Percentiles rank a stretch among this genome's conserved stretches.
Conservation (phyloP, 2,888 invertebrate genomes). For the Iselma pallidipennis region DNA sequence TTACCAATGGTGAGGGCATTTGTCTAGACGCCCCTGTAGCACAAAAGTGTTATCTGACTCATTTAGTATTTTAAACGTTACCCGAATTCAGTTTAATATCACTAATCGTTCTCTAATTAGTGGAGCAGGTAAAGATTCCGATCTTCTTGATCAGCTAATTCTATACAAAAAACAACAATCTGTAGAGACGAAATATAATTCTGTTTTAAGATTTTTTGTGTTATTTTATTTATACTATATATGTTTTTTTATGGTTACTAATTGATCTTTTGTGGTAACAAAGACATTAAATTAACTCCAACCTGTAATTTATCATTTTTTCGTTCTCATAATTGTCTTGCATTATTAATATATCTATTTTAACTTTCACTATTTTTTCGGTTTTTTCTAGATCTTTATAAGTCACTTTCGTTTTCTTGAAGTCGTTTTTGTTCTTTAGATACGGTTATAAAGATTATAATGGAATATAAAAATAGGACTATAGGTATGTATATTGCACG, state of each 20-base stretch:
- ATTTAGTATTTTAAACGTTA: slow-evolving; percentile 41
- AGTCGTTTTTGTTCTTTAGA: too few species aligned
- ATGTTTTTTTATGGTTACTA: not conserved
- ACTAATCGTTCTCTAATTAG: slow-evolving; percentile 53
- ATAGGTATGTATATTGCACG: not conserved
- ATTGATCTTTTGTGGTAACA: not conserved
- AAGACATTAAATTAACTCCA: too few species aligned
- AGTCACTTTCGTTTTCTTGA: too few species aligned
- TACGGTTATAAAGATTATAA: too few species aligned
- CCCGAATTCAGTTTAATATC: slow-evolving; percentile 48
- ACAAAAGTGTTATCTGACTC: slow-evolving; percentile 43
- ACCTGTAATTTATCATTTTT: too few species aligned
- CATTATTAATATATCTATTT: too few species aligned
- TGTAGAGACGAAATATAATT: not conserved
- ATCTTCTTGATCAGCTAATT: slow-evolving; percentile 51
- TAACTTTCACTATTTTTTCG: too few species aligned
- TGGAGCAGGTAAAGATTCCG: slow-evolving; percentile 49
- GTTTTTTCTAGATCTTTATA: too few species aligned
- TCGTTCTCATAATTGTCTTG: too few species aligned
- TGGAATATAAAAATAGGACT: too few species aligned
- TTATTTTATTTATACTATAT: too few species aligned
- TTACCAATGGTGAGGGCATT: slow-evolving; percentile 20
- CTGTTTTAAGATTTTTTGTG: too few species aligned
- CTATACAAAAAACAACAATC: slow-evolving; percentile 1
- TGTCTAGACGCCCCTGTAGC: slow-evolving; percentile 29